Percentiles rank a stretch among this genome's conserved stretches.
Conservation (phyloP, 2,888 invertebrate species). For the Platycnemis pennipes region DNA sequence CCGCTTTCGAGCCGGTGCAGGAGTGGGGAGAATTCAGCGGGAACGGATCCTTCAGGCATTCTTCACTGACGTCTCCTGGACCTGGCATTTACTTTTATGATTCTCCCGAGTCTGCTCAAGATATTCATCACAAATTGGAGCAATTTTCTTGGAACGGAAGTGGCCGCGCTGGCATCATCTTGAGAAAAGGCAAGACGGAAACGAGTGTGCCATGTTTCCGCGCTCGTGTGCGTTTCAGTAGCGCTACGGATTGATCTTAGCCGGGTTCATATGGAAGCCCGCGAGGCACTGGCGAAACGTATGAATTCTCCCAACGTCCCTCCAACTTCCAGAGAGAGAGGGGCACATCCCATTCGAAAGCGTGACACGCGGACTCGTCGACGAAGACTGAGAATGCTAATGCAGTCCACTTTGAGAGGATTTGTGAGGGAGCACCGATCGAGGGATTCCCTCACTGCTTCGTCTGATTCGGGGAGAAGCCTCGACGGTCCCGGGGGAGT, state of each 20-base stretch:
- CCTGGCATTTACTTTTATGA: too few species aligned
- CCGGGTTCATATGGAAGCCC: too few species aligned
- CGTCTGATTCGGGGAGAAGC: background rate
- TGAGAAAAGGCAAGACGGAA: too few species aligned
- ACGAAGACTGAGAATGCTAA: background rate
- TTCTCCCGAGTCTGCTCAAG: too few species aligned
- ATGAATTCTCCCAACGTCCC: background rate
- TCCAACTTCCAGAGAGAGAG: background rate
- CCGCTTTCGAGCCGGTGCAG: background rate
- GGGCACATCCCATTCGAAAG: background rate
- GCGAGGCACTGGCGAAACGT: too few species aligned
- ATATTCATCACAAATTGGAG: too few species aligned
- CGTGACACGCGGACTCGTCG: background rate
- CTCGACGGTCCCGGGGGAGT: background rate
- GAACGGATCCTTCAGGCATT: background rate
- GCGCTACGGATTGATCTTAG: too few species aligned
- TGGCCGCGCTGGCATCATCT: too few species aligned
- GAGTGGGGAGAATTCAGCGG: background rate
- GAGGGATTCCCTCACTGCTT: background rate
- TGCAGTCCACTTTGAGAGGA: background rate
- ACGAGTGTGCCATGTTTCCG: too few species aligned
- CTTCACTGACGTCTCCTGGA: too few species aligned
- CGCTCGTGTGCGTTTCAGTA: too few species aligned
- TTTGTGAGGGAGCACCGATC: background rate
- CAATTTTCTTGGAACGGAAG: too few species aligned